Percentiles rank a stretch among this genome's conserved stretches.
Evolutionary conservation across 2,888 invertebrate genomes (phyloP).

Genomic region (Stomorhina lunata): DNA sequence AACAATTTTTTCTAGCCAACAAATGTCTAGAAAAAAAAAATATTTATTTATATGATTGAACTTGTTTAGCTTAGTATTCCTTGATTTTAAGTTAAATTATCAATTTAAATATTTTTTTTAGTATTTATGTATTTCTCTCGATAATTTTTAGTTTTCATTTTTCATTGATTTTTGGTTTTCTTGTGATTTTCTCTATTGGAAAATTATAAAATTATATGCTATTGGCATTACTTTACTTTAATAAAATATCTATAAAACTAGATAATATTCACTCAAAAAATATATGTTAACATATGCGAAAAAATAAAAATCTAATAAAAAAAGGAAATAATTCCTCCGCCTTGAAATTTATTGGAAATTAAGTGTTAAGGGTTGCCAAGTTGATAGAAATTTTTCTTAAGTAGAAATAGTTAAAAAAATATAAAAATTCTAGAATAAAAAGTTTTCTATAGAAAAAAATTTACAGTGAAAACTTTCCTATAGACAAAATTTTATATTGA

Average conservation of each 20-base stretch:
- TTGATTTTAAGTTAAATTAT: constrained; percentile 47
- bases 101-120: constrained; percentile 36
- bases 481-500: too few species aligned
- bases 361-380: constrained; percentile 24
- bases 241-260: constrained; percentile 54
- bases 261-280: constrained; percentile 36
- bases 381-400: background rate
- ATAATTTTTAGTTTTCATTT: background rate
- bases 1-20: constrained; percentile 14
- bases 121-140: background rate
- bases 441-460: too few species aligned
- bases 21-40: constrained; percentile 8
- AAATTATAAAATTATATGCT: constrained; percentile 60
- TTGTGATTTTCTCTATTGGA: background rate
- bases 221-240: constrained; percentile 60
- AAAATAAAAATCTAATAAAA: constrained; percentile 3
- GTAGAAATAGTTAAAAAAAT: too few species aligned
- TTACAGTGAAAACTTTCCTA: too few species aligned
- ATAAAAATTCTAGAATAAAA: too few species aligned
- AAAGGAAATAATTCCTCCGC: constrained; percentile 39
- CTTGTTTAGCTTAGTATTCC: constrained; percentile 15
- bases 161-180: background rate
- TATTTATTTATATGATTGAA: constrained; percentile 47
- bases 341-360: constrained; percentile 3
- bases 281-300: constrained; percentile 55